Base-by-base conservation (phyloP, 2,888 invertebrate genomes). In the Hydroisotoma schaefferi region DNA sequence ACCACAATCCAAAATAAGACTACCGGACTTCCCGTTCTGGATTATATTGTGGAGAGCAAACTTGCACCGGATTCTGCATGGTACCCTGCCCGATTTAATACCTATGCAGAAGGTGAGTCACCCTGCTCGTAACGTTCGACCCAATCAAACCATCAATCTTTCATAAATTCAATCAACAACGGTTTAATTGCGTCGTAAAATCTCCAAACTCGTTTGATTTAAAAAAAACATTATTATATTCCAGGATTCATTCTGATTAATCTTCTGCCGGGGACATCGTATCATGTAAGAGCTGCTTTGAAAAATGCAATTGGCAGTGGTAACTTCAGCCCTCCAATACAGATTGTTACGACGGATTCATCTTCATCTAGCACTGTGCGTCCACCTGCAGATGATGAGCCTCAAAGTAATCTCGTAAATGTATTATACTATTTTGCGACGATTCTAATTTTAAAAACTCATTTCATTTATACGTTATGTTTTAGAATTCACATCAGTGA, bases 271-370 rank as follows among this genome's bases (percentile, higher is more conserved):
- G 59, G 59, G 26, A 65, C 65, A 20, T 55, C 59, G 1, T 65
- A 65, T 38, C 65, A 65, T 47, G 60, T 65, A n/a, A 25, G 65
- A 55, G 62, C 65, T n/a, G 62, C 62, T 25, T 37, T 65, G 15
- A 59, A 51, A 58, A 65, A 62, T 28, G 59, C 61, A 4, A 54
- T 62, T 4, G 59, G 62, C 12, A 28, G 33, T 5, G 65, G 65
- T 28, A 55, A 49, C 18, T 62, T 62, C 20, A 60, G 62, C 22
- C 65, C 62, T 25, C 60, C 62, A 3, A 60, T 62, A 40, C 59
- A 59, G 23, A 63, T 63, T 23, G 59, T 55, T 8, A 63, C 63
- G 1, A 46, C 59, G 2, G 59, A 63, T 18, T 56, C 43, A 15
- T 52, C 59, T 2, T 37, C 29, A 2, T 47, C 53, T 1, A 52